phyloP scores from a whole-genome alignment of 2,113 vertebrate species.

The Lepisosteus oculatus region DNA sequence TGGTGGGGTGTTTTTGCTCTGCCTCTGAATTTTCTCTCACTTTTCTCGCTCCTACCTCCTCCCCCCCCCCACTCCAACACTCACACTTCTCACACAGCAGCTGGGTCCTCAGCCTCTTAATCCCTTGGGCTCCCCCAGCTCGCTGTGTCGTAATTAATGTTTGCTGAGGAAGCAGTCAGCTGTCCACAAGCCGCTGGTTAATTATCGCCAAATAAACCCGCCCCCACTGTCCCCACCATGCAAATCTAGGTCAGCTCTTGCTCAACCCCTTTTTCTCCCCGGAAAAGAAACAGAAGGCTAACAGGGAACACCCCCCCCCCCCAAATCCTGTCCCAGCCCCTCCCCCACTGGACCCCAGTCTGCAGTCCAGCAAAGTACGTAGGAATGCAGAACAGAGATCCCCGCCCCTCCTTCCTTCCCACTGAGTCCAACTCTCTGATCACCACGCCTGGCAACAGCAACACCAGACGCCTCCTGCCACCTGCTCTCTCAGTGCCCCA shows the following conservation, averaged over 20 bases:
- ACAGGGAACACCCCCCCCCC: not conserved
- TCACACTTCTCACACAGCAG: constrained; percentile 11
- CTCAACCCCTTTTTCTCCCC: not conserved
- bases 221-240: not conserved
- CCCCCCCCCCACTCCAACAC: constrained; percentile 2
- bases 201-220: constrained; percentile 23
- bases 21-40: not conserved
- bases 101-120: constrained; percentile 8
- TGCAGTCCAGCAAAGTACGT: not conserved
- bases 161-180: constrained; percentile 18
- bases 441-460: too few species aligned
- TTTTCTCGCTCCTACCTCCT: not conserved
- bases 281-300: not conserved
- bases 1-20: too few species aligned
- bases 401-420: too few species aligned
- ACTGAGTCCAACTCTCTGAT: too few species aligned
- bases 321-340: too few species aligned
- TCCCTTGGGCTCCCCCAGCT: not conserved
- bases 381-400: not conserved
- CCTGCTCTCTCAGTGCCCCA: too few species aligned
- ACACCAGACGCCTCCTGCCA: too few species aligned
- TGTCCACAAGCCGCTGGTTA: constrained; percentile 5
- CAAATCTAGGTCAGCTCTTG: not conserved
- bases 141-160: constrained; percentile 12
- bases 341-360: not conserved